Evolutionary conservation across 2,797 vertebrate species (phyloP).

Genomic region (Enteromius mattozi): DNA sequence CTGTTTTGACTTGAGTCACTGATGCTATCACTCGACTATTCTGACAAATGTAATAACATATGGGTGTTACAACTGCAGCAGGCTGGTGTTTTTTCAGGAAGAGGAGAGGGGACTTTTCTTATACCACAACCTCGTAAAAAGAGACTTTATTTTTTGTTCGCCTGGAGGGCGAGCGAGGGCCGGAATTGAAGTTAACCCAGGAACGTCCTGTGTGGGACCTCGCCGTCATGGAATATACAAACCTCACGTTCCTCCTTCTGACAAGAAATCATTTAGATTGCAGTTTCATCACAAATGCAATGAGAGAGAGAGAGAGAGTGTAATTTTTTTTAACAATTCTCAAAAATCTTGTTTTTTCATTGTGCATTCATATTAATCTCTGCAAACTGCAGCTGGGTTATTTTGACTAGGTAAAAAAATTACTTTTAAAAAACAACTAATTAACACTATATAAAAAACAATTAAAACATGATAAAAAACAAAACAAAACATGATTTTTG

Average conservation of each 20-base stretch:
- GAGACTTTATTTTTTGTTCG: slow-evolving; percentile 65
- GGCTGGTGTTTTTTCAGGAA: slow-evolving; percentile 57
- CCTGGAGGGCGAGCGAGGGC: slow-evolving; percentile 46
- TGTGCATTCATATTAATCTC: too few species aligned
- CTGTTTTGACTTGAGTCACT: slow-evolving; percentile 59
- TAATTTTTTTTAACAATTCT: too few species aligned
- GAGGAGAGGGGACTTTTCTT: slow-evolving; percentile 63
- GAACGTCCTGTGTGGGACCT: slow-evolving; percentile 69
- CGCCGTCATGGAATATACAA: slow-evolving; percentile 44
- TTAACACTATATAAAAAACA: too few species aligned
- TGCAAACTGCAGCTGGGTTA: too few species aligned
- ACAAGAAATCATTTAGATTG: not conserved
- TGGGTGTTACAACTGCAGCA: slow-evolving; percentile 60
- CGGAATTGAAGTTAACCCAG: slow-evolving; percentile 67
- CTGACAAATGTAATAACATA: slow-evolving; percentile 70
- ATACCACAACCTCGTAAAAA: slow-evolving; percentile 64
- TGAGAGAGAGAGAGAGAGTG: too few species aligned
- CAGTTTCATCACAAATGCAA: not conserved
- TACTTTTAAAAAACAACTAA: too few species aligned
- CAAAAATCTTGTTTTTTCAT: too few species aligned
- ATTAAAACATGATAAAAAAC: too few species aligned
- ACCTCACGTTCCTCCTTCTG: not conserved
- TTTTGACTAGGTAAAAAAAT: too few species aligned
- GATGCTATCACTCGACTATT: slow-evolving; percentile 63
- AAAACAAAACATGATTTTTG: too few species aligned